Evolutionary conservation across 2,888 invertebrate species (phyloP), one percentile per base, ranked within the genome.

Genomic region (Phania funesta): DNA sequence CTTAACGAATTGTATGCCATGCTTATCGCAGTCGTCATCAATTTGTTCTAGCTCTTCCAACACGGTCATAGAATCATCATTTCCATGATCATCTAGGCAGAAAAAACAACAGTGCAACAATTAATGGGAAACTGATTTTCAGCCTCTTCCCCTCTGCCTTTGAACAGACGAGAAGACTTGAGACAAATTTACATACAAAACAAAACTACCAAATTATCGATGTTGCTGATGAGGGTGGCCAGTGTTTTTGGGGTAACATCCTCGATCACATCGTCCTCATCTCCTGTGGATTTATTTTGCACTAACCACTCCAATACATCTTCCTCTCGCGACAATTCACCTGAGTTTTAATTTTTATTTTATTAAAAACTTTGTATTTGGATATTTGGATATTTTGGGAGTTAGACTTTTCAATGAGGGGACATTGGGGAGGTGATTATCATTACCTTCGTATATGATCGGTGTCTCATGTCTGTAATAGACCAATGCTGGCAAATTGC

Each of bases 401-500:
- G 11, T 54, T 44, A 16, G 24, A 48, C 16, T 35, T 32, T 44
- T 70, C 4, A 50, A 20, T 58, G 46, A 11, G 16, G 38, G 71
- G 18, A 29, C n/a, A 20, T 38, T 38, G 65, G 24, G n/a, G n/a
- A n/a, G 75, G 65, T 52, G 79, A 50, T 50, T 54, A 70, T 44
- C 58, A 54, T 84, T 85, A 97, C 97, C 95, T 94, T 97, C 97
- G 91, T 97, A 98, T 90, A 98, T 96, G 90, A 98, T 96, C 85
- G 98, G 98, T 90, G 96, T 97, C 92, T 97, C 96, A 92, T 97
- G 96, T 90, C 97, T 94, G 92, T 98, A 98, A 92, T 98, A 98
- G 85, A 98, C 97, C 87, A 98, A 93, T 88, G 95, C 95, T 87
- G 98, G 98, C 89, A 98, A 92, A 77, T 94, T 93, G 88, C 96